Evolutionary conservation across 92 coral and sea anemone genomes (phyloP).

Genomic region (Micromussa lordhowensis): DNA sequence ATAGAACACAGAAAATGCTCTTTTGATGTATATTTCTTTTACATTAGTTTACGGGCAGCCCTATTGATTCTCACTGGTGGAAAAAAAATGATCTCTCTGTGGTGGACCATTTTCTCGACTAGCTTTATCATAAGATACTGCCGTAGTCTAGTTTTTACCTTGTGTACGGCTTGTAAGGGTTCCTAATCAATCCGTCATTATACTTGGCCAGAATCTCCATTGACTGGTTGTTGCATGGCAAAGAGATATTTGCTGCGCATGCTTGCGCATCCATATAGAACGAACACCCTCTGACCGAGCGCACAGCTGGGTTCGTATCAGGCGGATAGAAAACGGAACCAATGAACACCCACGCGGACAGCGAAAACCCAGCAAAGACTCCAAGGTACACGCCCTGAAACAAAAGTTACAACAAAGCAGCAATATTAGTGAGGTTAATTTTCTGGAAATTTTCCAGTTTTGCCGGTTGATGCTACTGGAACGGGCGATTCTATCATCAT

Average conservation of each 20-base stretch:
- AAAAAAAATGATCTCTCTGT: neutral
- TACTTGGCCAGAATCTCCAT: slow-evolving; percentile 16
- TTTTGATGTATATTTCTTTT: neutral
- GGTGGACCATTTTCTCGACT: too few relatives aligned
- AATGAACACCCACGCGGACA: slow-evolving; percentile 73
- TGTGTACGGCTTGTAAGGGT: slow-evolving; percentile 77
- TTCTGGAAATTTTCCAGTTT: too few relatives aligned
- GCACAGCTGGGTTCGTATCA: slow-evolving; percentile 67
- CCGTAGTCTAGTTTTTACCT: slow-evolving; percentile 32
- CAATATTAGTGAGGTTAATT: neutral
- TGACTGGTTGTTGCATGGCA: neutral
- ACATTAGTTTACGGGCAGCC: neutral
- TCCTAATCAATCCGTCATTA: slow-evolving; percentile 62
- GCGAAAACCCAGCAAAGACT: slow-evolving; percentile 54
- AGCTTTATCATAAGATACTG: neutral
- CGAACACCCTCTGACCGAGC: slow-evolving; percentile 73
- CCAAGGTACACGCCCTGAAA: slow-evolving; percentile 83
- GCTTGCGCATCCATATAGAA: slow-evolving; percentile 48
- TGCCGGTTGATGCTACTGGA: too few relatives aligned
- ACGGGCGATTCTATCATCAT: neutral
- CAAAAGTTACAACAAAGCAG: neutral
- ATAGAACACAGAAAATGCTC: neutral
- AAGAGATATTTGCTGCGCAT: too few relatives aligned
- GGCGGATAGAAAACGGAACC: slow-evolving; percentile 85
- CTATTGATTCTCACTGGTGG: neutral